Conservation (phyloP, 2,113 vertebrate genomes). For the Pao palembangensis region DNA sequence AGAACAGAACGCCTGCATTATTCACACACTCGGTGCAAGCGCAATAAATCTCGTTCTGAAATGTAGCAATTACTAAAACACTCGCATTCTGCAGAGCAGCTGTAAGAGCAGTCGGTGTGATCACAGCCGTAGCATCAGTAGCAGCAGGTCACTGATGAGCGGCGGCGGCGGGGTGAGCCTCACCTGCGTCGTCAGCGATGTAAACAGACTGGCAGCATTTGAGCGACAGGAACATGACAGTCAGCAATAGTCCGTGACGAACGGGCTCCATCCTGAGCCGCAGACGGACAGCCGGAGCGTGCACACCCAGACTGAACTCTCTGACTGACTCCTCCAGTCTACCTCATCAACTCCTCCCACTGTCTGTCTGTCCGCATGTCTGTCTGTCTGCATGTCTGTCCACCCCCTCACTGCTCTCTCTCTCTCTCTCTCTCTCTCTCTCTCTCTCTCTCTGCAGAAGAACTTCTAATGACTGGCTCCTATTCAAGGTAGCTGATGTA, state of each 20-base stretch:
- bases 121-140: background rate
- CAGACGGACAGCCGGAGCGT: background rate
- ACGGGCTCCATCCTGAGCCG: slow-evolving; percentile 38
- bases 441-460: slow-evolving; percentile 1
- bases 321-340: slow-evolving; percentile 30
- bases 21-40: no score
- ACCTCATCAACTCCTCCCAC: slow-evolving; percentile 30
- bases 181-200: slow-evolving; percentile 46
- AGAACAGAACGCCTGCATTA: background rate
- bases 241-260: slow-evolving; percentile 34
- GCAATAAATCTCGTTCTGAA: background rate
- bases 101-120: background rate
- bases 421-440: slow-evolving; percentile 13
- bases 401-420: background rate
- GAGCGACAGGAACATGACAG: slow-evolving; percentile 30
- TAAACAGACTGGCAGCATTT: slow-evolving; percentile 19
- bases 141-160: background rate
- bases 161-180: slow-evolving; percentile 1
- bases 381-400: background rate
- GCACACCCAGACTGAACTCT: slow-evolving; percentile 6
- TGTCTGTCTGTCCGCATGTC: background rate
- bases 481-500: background rate
- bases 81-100: background rate
- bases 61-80: background rate
- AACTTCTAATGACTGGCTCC: background rate